phyloP scores from a whole-genome alignment of 2,888 invertebrate genomes.

The Crossocerus cetratus region DNA sequence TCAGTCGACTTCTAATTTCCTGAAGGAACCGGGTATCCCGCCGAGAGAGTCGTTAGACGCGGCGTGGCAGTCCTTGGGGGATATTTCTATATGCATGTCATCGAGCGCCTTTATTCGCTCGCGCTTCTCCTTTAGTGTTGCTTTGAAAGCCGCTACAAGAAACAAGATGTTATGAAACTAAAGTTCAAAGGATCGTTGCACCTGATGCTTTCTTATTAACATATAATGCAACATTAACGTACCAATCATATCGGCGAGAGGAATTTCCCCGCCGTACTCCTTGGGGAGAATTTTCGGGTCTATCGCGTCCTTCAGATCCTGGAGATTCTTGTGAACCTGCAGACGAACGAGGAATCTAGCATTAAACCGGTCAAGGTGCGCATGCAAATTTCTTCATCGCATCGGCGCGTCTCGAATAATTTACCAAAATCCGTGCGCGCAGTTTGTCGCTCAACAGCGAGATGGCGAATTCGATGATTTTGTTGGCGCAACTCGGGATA shows the following conservation, averaged over 20 bases:
- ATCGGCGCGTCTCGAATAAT: slow-evolving; percentile 60
- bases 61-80: slow-evolving; percentile 78
- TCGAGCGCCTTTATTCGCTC: slow-evolving; percentile 85
- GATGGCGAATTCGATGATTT: slow-evolving; percentile 89
- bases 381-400: not conserved
- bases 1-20: slow-evolving; percentile 90
- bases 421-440: slow-evolving; percentile 87
- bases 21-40: slow-evolving; percentile 89
- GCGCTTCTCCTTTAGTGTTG: slow-evolving; percentile 81
- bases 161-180: too few relatives aligned
- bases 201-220: not conserved
- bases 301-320: slow-evolving; percentile 85
- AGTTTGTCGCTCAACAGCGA: slow-evolving; percentile 91
- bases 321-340: slow-evolving; percentile 86
- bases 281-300: slow-evolving; percentile 88
- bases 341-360: not conserved
- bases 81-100: slow-evolving; percentile 86
- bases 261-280: slow-evolving; percentile 92
- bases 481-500: slow-evolving; percentile 88
- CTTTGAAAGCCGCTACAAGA: slow-evolving; percentile 79
- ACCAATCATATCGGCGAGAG: slow-evolving; percentile 89
- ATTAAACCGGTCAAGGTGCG: not conserved
- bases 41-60: slow-evolving; percentile 84
- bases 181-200: not conserved
- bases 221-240: slow-evolving; percentile 50